These are phyloP conservation scores for Vanacampus margaritifer DNA, from an alignment of 2,113 vertebrate species.

Conservation along the genomic window DNA sequence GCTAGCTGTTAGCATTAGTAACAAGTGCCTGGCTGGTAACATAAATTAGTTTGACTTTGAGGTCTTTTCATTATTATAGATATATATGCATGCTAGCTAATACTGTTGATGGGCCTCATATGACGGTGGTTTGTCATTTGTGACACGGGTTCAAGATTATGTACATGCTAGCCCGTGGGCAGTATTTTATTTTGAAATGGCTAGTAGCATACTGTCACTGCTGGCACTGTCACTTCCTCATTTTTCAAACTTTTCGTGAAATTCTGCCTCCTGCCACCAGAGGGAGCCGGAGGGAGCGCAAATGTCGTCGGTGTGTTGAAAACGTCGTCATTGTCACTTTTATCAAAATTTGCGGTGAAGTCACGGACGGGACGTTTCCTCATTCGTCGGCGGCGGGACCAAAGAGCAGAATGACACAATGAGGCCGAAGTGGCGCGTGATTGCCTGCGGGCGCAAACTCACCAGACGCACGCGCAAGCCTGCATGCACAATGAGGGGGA, in stretches of 20 bases:
- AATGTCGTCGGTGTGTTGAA: background rate
- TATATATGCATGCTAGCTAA: no score
- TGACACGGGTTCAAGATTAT: no score
- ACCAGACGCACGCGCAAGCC: background rate
- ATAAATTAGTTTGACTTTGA: no score
- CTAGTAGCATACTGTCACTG: no score
- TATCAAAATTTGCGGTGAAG: background rate
- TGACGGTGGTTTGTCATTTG: no score
- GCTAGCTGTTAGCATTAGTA: no score
- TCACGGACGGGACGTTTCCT: background rate
- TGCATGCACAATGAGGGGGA: background rate
- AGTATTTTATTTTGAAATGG: no score
- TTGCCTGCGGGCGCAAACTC: background rate
- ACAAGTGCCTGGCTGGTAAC: no score
- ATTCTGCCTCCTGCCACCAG: background rate
- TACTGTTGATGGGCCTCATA: no score
- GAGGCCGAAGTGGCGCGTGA: constrained; percentile 1
- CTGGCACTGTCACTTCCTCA: no score
- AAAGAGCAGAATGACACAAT: constrained; percentile 4
- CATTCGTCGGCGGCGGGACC: background rate
- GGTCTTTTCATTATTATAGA: no score
- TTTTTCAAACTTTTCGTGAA: background rate
- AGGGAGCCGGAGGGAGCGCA: background rate
- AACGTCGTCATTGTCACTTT: background rate
- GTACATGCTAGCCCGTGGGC: no score